These are phyloP conservation scores for Hypothenemus hampei DNA, from an alignment of 1,140 invertebrate genomes.

Conservation along the genomic window DNA sequence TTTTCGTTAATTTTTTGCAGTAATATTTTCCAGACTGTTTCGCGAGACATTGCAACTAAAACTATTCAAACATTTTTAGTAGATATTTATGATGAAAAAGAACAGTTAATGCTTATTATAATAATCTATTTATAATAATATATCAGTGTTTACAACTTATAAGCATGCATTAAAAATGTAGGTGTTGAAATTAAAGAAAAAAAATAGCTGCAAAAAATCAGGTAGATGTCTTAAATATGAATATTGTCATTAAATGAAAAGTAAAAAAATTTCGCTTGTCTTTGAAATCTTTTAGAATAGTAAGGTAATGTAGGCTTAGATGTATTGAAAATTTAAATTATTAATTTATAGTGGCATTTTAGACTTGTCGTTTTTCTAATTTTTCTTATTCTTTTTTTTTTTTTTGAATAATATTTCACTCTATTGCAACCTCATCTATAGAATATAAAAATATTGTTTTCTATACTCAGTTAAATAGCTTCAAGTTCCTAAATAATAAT, in stretches of 20 bases:
- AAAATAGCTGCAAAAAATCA: constrained; percentile 7
- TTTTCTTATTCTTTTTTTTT: constrained; percentile 12
- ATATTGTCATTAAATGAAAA: constrained; percentile 20
- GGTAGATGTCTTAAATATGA: constrained; percentile 15
- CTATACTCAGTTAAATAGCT: constrained; percentile 14
- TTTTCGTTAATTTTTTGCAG: too few relatives aligned
- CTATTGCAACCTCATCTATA: too few relatives aligned
- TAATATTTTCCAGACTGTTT: too few relatives aligned
- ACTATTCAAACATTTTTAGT: constrained; percentile 12
- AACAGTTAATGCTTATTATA: constrained; percentile 17
- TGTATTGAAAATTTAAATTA: constrained; percentile 25
- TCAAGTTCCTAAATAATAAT: constrained; percentile 36
- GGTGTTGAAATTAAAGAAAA: constrained; percentile 32
- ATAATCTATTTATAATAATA: constrained; percentile 21
- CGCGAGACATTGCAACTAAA: too few relatives aligned
- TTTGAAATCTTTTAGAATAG: constrained; percentile 24
- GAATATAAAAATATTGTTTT: too few relatives aligned
- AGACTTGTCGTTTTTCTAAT: too few relatives aligned
- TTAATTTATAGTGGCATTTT: constrained; percentile 36
- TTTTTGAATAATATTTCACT: constrained; percentile 12
- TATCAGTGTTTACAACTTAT: constrained; percentile 36
- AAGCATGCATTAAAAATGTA: constrained; percentile 35
- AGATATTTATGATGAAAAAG: constrained; percentile 8
- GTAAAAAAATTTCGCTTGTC: constrained; percentile 26
- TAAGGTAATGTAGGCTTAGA: constrained; percentile 33